These are phyloP conservation scores for Botia kubotai DNA, from an alignment of 2,797 vertebrate species.

Conservation along the genomic window DNA sequence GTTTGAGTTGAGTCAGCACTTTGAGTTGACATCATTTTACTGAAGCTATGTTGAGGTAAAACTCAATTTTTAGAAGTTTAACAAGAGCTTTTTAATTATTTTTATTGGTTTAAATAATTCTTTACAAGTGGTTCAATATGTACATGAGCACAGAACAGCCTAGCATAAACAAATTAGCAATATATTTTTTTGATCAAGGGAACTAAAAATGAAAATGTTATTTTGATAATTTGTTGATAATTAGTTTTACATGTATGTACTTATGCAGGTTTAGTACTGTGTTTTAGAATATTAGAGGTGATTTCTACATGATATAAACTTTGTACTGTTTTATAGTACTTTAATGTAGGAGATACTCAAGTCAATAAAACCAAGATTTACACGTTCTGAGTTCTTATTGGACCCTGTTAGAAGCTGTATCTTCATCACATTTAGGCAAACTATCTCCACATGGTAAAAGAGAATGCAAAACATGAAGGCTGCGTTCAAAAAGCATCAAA, in stretches of 20 bases:
- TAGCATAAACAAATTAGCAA: neutral
- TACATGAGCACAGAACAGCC: neutral
- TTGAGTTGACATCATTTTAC: neutral
- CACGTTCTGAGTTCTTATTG: conserved; percentile 15
- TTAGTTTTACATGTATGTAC: conserved; percentile 54
- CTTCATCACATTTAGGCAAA: neutral
- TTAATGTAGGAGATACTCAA: conserved; percentile 71
- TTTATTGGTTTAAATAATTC: neutral
- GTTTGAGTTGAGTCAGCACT: neutral
- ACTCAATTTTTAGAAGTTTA: neutral
- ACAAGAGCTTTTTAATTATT: conserved; percentile 9
- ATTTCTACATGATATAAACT: conserved; percentile 72
- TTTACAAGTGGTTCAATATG: neutral
- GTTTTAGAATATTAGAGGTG: conserved; percentile 64
- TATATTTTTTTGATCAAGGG: conserved; percentile 36
- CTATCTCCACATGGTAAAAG: too few species aligned
- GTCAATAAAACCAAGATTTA: conserved; percentile 65
- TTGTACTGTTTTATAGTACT: conserved; percentile 84
- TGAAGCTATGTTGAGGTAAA: neutral
- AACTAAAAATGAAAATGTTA: conserved; percentile 32
- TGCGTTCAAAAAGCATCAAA: too few species aligned
- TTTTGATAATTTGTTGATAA: conserved; percentile 63
- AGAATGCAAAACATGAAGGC: too few species aligned
- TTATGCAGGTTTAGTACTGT: conserved; percentile 64
- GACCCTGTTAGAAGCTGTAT: neutral